A percentile compares a stretch with the other conserved stretches of the same genome.
phyloP scores from a whole-genome alignment of 2,797 vertebrate genomes.

The Crotalus adamanteus region DNA sequence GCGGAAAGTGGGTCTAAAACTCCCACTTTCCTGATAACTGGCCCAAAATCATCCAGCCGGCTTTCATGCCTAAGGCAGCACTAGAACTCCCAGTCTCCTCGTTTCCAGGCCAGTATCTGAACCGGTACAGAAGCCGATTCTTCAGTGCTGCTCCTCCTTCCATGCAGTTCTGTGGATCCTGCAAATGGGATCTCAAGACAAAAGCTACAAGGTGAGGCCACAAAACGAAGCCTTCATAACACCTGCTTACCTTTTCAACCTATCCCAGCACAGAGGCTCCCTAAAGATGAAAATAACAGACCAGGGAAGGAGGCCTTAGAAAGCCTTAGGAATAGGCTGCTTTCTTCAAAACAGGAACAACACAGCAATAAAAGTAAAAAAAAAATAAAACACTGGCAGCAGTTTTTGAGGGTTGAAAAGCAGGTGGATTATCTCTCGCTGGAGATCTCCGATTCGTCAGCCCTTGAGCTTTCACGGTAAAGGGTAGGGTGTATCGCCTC shows the following conservation, averaged over 20 bases:
- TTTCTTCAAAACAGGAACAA: background rate
- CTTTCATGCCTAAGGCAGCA: no score
- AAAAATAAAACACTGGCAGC: background rate
- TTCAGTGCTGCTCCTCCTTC: background rate
- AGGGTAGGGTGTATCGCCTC: background rate
- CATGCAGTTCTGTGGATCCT: background rate
- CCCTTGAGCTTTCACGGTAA: background rate
- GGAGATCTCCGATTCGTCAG: background rate
- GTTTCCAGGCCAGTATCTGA: no score
- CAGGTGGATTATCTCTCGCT: background rate
- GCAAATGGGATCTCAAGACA: background rate
- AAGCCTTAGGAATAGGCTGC: background rate
- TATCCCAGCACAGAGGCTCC: no score
- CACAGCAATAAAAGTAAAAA: background rate
- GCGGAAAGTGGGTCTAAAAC: no score
- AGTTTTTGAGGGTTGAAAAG: background rate
- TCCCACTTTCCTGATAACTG: no score
- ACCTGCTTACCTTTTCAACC: background rate
- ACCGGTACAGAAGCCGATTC: background rate
- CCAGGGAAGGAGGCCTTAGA: no score
- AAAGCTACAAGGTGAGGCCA: background rate
- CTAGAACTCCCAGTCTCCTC: no score
- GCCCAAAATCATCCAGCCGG: no score
- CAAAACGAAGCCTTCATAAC: background rate
- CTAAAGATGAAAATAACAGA: background rate